Base-by-base conservation (phyloP, 2,113 vertebrate species). In the Mionectes macconnelli region DNA sequence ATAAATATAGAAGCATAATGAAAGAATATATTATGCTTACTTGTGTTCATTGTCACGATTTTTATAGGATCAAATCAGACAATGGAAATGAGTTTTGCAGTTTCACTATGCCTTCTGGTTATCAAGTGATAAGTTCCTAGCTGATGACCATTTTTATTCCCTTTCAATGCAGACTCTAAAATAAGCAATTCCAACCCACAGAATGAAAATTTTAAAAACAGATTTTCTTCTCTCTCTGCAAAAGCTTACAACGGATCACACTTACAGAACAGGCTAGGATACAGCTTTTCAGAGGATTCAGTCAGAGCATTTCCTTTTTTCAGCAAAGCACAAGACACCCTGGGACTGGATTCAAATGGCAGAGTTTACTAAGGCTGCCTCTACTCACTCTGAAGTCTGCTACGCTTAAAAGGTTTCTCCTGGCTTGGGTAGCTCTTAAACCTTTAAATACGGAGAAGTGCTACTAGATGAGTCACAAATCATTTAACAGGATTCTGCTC, bases 21-120 rank as follows among this genome's bases (percentile, higher is more conserved):
- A 85, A 97, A 96, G 94, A 97, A 94, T 87, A 89, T 60, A 92
- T 78, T 95, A 85, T 78, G 47, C 75, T 96, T 96, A 80, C 90
- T 95, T 87, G 37, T 89, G 96, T 93, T 96, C 92, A 42, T 77
- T 69, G 81, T 91, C 91, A 96, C 7, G 6, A 94, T 93, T 97
- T 96, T 97, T 95, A 96, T 67, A 83, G 85, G 83, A 97, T 85
- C 89, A 96, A 97, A 98, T 97, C 96, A 97, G 94, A 96, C 91
- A 66, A 94, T 77, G 84, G 95, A 98, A 98, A 96, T 93, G 79
- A 95, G 82, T 95, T 98, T 68, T 93, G 89, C 78, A 88, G 87
- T 96, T 88, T 97, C 84, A 77, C 90, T 68, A 67, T 78, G 90
- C 73, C 85, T 97, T 87, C 92, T 94, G 87, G 82, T 95, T 97